These are phyloP conservation scores for Azemiops feae DNA, from an alignment of 2,113 vertebrate species.

Conservation along the genomic window DNA sequence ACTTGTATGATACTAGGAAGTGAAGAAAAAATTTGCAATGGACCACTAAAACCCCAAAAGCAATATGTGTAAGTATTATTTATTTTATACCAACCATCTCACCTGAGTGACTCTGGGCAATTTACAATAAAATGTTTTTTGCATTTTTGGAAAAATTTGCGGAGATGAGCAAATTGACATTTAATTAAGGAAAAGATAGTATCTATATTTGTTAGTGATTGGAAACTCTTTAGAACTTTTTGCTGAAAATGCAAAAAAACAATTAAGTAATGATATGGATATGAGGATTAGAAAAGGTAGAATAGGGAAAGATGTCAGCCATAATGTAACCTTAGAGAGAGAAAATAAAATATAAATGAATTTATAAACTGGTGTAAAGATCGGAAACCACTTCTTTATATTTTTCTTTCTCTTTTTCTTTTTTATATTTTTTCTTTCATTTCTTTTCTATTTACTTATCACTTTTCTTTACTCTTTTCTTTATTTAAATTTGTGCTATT, in stretches of 20 bases:
- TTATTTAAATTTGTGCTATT: background rate
- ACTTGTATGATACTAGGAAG: slow-evolving; percentile 76
- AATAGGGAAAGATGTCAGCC: background rate
- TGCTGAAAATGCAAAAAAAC: background rate
- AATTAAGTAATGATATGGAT: background rate
- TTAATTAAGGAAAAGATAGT: background rate
- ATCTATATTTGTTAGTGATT: background rate
- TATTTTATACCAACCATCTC: background rate
- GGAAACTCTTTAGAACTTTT: background rate
- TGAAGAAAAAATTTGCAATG: slow-evolving; percentile 86
- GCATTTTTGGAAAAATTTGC: background rate
- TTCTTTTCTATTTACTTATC: background rate
- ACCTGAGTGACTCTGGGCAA: background rate
- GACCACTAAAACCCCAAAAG: slow-evolving; percentile 88
- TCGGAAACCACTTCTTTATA: background rate
- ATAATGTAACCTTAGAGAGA: background rate
- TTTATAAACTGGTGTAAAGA: background rate
- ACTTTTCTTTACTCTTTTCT: background rate
- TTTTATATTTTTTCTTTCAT: background rate
- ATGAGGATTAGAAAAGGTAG: background rate
- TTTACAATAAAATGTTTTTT: background rate
- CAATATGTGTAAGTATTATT: slow-evolving; percentile 86
- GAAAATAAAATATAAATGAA: background rate
- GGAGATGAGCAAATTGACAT: background rate
- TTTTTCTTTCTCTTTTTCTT: background rate